These are phyloP conservation scores for Leptobrachium ailaonicum DNA, from an alignment of 2,113 vertebrate genomes.

Conservation along the genomic window DNA sequence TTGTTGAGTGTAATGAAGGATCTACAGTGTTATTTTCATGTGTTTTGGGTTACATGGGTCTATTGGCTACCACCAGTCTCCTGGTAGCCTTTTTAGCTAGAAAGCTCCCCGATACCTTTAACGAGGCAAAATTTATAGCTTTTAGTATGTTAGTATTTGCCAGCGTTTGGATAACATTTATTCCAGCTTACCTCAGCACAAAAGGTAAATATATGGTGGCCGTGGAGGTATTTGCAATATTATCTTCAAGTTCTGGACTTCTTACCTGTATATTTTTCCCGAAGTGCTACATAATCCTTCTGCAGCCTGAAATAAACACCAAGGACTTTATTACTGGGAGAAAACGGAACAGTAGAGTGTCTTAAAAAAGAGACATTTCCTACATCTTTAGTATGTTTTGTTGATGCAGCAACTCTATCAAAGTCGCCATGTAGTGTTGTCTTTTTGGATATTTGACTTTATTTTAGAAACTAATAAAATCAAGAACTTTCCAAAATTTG, in stretches of 20 bases:
- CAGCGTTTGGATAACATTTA: slow-evolving; percentile 46
- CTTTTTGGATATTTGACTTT: no score
- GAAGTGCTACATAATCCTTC: slow-evolving; percentile 50
- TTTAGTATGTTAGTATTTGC: slow-evolving; percentile 53
- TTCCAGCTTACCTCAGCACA: slow-evolving; percentile 40
- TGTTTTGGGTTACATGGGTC: slow-evolving; percentile 44
- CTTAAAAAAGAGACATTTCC: neutral
- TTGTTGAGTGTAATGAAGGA: slow-evolving; percentile 49
- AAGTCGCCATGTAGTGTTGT: no score
- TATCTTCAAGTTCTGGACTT: slow-evolving; percentile 38
- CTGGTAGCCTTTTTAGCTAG: slow-evolving; percentile 47
- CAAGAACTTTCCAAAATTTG: no score
- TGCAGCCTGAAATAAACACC: slow-evolving; percentile 44
- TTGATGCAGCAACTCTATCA: no score
- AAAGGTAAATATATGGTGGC: slow-evolving; percentile 46
- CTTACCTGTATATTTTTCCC: slow-evolving; percentile 40
- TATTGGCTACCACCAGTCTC: slow-evolving; percentile 41
- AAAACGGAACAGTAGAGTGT: neutral
- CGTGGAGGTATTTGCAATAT: slow-evolving; percentile 50
- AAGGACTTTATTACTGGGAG: slow-evolving; percentile 38
- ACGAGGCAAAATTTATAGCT: slow-evolving; percentile 52
- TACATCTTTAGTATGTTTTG: no score
- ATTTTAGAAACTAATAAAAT: no score
- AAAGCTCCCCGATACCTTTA: slow-evolving; percentile 51
- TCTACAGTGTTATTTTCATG: slow-evolving; percentile 32